These are phyloP conservation scores for Plutella xylostella DNA, from an alignment of 2,888 invertebrate species.

Conservation along the genomic window DNA sequence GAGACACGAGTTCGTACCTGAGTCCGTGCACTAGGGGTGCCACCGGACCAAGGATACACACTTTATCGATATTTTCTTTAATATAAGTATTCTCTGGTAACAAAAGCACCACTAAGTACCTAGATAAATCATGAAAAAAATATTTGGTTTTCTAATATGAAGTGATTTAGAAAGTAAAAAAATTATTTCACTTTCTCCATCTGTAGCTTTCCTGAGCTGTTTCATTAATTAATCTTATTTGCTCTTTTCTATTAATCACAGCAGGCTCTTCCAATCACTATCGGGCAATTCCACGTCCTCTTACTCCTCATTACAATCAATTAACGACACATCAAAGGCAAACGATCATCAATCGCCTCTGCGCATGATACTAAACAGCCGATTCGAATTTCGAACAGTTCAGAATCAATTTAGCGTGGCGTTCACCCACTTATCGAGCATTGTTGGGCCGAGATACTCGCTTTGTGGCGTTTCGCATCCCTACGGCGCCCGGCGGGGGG, in stretches of 20 bases:
- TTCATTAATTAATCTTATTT: too few relatives aligned
- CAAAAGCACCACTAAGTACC: too few relatives aligned
- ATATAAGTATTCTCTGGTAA: too few relatives aligned
- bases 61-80: neutral
- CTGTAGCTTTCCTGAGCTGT: too few relatives aligned
- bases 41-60: neutral
- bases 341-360: neutral
- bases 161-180: too few relatives aligned
- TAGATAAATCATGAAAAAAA: too few relatives aligned
- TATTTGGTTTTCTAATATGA: too few relatives aligned
- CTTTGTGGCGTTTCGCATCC: conserved; percentile 62
- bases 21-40: neutral
- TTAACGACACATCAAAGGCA: conserved; percentile 1
- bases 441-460: conserved; percentile 50
- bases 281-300: too few relatives aligned
- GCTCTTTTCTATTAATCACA: too few relatives aligned
- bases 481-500: conserved; percentile 61
- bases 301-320: conserved; percentile 1
- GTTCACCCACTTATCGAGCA: conserved; percentile 64
- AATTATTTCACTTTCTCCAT: too few relatives aligned
- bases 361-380: conserved; percentile 33
- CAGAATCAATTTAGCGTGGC: conserved; percentile 59
- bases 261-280: too few relatives aligned
- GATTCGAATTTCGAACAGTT: conserved; percentile 39
- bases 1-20: too few relatives aligned